Percentiles rank a stretch among this genome's conserved stretches.
Conservation (phyloP, 2,113 vertebrate genomes). For the Nansenia antarctica region DNA sequence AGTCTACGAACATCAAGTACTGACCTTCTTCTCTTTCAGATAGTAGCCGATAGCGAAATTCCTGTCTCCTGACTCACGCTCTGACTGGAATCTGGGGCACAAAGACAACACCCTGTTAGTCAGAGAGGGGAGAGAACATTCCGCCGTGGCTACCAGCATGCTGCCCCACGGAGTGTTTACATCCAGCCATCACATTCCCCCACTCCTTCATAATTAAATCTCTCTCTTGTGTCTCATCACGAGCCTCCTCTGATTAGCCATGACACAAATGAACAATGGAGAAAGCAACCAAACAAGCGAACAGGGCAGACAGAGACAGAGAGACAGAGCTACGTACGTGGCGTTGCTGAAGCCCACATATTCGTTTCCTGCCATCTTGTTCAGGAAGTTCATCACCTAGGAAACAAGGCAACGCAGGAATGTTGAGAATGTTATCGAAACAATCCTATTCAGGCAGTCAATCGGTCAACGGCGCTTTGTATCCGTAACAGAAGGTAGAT, state of each 20-base stretch:
- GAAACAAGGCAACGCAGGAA: constrained; percentile 4
- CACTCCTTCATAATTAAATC: constrained; percentile 6
- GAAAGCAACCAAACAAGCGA: background rate
- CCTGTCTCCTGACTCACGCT: constrained; percentile 95
- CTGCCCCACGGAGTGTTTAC: background rate
- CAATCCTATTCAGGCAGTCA: background rate
- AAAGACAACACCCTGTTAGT: constrained; percentile 42
- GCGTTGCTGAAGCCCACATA: constrained; percentile 99
- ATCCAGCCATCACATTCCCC: constrained; percentile 15
- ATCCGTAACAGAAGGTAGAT: background rate
- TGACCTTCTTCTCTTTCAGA: constrained; percentile 98
- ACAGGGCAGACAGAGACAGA: no score
- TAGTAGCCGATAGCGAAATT: constrained; percentile 99
- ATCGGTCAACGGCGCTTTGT: no score
- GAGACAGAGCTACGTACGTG: constrained; percentile 96
- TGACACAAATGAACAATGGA: constrained; percentile 9
- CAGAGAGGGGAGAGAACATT: constrained; percentile 19
- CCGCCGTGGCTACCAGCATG: no score
- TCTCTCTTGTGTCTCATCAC: constrained; percentile 33
- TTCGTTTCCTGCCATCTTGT: constrained; percentile 96
- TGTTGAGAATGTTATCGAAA: background rate
- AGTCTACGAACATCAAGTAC: no score
- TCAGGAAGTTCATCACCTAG: constrained; percentile 96
- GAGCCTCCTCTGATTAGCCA: background rate
- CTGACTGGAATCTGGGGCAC: constrained; percentile 90